These are phyloP conservation scores for Aproaerema taeniolella DNA, from an alignment of 2,888 invertebrate genomes.

Conservation along the genomic window DNA sequence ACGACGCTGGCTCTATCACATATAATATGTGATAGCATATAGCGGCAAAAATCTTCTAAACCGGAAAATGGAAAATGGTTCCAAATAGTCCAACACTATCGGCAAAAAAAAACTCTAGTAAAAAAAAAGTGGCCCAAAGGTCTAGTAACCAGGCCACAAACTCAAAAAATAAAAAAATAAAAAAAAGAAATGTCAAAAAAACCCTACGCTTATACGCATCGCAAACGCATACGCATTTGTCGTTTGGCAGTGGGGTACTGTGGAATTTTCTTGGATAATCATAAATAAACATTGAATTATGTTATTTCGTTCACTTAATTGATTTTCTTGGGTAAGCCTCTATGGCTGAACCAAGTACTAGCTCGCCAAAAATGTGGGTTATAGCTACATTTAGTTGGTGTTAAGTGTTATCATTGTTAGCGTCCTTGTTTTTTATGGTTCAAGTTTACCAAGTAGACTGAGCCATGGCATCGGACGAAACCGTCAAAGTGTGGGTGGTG, in stretches of 20 bases:
- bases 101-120: too few species aligned
- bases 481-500: conserved; percentile 65
- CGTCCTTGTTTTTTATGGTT: conserved; percentile 59
- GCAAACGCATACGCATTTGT: neutral
- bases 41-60: too few species aligned
- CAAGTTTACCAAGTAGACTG: conserved; percentile 44
- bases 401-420: conserved; percentile 45
- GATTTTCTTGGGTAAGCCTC: neutral
- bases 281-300: conserved; percentile 1
- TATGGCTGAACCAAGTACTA: neutral
- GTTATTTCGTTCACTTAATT: neutral
- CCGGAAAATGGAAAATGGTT: too few species aligned
- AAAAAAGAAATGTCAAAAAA: too few species aligned
- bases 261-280: neutral
- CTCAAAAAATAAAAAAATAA: too few species aligned
- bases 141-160: too few species aligned
- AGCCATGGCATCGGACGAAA: conserved; percentile 58
- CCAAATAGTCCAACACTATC: too few species aligned
- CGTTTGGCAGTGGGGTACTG: neutral
- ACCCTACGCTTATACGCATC: too few species aligned
- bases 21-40: too few species aligned
- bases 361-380: neutral
- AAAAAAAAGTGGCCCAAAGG: too few species aligned
- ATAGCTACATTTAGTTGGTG: conserved; percentile 31
- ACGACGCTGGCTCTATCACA: too few species aligned